Evolutionary conservation across 2,797 vertebrate genomes (phyloP).

Genomic region (Zonotrichia albicollis): DNA sequence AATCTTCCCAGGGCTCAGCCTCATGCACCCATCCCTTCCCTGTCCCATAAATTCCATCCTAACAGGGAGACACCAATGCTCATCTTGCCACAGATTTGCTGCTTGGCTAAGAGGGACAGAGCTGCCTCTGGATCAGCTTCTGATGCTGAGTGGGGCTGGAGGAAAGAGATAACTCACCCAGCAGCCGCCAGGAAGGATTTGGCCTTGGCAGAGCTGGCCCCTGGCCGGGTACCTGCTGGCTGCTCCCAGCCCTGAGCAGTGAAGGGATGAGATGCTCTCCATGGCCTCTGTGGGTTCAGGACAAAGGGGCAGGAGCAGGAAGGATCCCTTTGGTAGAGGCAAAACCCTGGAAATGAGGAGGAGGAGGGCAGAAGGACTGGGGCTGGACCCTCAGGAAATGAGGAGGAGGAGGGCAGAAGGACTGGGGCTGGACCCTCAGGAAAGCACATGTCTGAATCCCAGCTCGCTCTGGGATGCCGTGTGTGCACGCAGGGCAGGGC

Average conservation of each 20-base stretch:
- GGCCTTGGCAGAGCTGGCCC: not conserved
- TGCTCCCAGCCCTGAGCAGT: accelerated
- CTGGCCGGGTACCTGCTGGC: not conserved
- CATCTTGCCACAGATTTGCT: not conserved
- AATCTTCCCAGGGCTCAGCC: not conserved
- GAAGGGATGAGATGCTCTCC: not conserved
- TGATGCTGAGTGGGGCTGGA: not conserved
- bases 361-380: not conserved
- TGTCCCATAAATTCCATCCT: not conserved
- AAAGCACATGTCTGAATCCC: accelerated
- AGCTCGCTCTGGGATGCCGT: not conserved
- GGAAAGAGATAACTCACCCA: not conserved
- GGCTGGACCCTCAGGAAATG: accelerated
- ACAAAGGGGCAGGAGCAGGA: not conserved
- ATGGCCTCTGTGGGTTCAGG: accelerated
- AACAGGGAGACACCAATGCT: accelerated
- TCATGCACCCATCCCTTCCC: not conserved
- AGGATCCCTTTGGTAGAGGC: not conserved
- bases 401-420: too few relatives aligned
- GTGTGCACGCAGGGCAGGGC: not conserved
- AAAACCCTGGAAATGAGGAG: not conserved
- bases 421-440: too few relatives aligned
- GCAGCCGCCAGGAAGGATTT: not conserved
- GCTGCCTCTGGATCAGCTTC: not conserved
- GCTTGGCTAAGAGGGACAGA: not conserved